phyloP scores from a whole-genome alignment of 2,888 invertebrate genomes.

The Asteroscopus sphinx region DNA sequence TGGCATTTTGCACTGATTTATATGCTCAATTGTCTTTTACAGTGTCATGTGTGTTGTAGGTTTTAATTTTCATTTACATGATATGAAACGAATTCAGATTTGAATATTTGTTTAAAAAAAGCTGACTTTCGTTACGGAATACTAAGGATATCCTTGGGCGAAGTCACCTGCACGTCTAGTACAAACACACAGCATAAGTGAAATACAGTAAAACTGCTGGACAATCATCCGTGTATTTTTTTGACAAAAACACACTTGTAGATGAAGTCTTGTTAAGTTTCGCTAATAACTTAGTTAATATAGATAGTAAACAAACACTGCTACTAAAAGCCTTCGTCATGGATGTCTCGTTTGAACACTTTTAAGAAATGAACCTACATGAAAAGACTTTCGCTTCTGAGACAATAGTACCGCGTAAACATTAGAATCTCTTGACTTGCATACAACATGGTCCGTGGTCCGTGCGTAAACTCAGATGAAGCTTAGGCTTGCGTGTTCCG shows the following conservation, averaged over 20 bases:
- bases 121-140: too few relatives aligned
- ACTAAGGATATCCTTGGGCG: too few relatives aligned
- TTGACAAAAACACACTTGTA: not conserved
- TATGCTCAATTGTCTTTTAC: slow-evolving; percentile 29
- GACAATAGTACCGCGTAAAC: not conserved
- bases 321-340: not conserved
- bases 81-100: not conserved
- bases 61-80: slow-evolving; percentile 11
- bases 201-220: too few relatives aligned
- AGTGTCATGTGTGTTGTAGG: slow-evolving; percentile 6
- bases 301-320: not conserved
- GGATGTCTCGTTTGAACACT: not conserved
- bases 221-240: too few relatives aligned
- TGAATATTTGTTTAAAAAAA: not conserved
- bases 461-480: slow-evolving; percentile 8
- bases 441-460: slow-evolving; percentile 5
- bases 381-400: slow-evolving; percentile 3
- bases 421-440: slow-evolving; percentile 2
- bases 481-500: slow-evolving; percentile 23
- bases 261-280: not conserved
- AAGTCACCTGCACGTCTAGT: too few relatives aligned
- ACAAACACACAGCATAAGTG: too few relatives aligned
- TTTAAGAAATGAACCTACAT: not conserved
- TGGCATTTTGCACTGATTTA: slow-evolving; percentile 47
- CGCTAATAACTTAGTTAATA: not conserved